Evolutionary conservation across 1,140 invertebrate species (phyloP), one percentile per base, ranked within the genome.

Genomic region (Holotrichia oblita): DNA sequence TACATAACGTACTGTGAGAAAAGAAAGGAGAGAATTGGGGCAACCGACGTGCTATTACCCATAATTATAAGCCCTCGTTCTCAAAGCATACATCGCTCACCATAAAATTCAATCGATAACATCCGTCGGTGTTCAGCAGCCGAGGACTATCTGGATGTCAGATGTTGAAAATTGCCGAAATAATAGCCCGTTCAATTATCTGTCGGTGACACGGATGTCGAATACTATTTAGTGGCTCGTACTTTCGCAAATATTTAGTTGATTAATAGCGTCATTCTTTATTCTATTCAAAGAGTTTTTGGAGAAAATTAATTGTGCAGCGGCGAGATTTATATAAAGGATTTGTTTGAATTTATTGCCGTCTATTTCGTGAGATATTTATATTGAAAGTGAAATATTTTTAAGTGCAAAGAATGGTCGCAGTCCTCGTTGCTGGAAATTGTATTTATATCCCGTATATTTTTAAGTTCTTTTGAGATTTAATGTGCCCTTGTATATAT

Each of bases 51-150:
- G 48, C 48, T 17, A 55, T 55, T 55, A 55, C n/a, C 48, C 17
- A 55, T 17, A 55, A 55, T 55, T 17, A 55, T 55, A 55, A 55
- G 48, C 48, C n/a, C 48, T 17, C 48, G 14, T 17, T 17, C 48
- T 17, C 14, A 6, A 55, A 55, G 48, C 48, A 17, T 17, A 55
- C n/a, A 55, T 55, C 48, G 17, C 48, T 55, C n/a, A 55, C 48
- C 48, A 55, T 55, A 55, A 55, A 34, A 55, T 17, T 55, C 48
- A 55, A 55, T 55, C 48, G 48, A 55, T 55, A 55, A 55, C 48
- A 14, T 55, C 48, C 14, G 17, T 17, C 14, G 48, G 14, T 6
- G 48, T n/a, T 17, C 14, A 14, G 14, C 48, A 55, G 14, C n/a
- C n/a, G n/a, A 44, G 48, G 48, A 55, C 17, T 55, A 55, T 55